Percentiles rank a stretch among this genome's conserved stretches.
Evolutionary conservation across 2,113 vertebrate species (phyloP).

Genomic region (Lipophrys pholis): DNA sequence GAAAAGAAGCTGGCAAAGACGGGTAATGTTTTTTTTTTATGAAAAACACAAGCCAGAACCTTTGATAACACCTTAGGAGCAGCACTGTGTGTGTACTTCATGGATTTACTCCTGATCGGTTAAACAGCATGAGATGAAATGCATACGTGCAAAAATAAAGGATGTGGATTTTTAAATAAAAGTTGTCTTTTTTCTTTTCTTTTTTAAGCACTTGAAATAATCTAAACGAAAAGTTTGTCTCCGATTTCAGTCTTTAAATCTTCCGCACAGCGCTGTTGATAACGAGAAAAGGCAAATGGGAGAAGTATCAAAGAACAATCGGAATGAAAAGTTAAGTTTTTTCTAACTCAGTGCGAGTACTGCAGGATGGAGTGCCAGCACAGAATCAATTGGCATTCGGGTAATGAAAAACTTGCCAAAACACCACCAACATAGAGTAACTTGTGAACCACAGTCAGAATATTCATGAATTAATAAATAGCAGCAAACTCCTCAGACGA

Average conservation of each 20-base stretch:
- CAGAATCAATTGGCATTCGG: conserved; percentile 13
- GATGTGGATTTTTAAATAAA: neutral
- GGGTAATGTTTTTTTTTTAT: conserved; percentile 29
- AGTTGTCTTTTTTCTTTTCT: neutral
- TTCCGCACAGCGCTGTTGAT: neutral
- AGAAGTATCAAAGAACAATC: conserved; percentile 17
- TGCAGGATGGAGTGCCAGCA: conserved; percentile 7
- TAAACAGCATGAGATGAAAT: neutral
- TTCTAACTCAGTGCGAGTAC: neutral
- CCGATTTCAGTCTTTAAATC: neutral
- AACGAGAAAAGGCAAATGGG: neutral
- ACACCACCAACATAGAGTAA: neutral
- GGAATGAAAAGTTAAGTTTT: conserved; percentile 24
- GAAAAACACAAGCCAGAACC: conserved; percentile 50
- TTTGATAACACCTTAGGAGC: conserved; percentile 16
- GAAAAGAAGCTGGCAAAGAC: conserved; percentile 42
- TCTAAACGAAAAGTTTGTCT: neutral
- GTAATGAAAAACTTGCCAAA: conserved; percentile 17
- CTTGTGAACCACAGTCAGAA: neutral
- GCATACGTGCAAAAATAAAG: neutral
- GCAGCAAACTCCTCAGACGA: neutral
- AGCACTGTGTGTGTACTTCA: conserved; percentile 1
- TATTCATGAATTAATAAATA: neutral
- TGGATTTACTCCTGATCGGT: neutral
- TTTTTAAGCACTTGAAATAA: neutral